Evolutionary conservation across 53 echinoderm and acorn worm genomes (phyloP).

Genomic region (Paelopatides confundens): DNA sequence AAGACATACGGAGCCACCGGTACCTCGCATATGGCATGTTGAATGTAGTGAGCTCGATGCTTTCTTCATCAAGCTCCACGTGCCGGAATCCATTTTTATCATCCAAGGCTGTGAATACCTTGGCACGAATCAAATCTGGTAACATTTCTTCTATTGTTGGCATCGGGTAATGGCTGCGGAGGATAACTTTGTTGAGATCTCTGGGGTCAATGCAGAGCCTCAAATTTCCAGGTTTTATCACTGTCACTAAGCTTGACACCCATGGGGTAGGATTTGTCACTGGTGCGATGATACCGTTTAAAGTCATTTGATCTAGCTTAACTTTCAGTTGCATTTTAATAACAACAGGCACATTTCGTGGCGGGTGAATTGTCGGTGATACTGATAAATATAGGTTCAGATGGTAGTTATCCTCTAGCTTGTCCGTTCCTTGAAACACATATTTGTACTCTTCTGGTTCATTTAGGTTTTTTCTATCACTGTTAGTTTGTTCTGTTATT

Average conservation of each 20-base stretch:
- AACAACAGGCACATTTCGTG: conserved; percentile 46
- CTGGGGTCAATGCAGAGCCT: conserved; percentile 12
- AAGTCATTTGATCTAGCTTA: conserved; percentile 41
- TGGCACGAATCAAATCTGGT: conserved; percentile 57
- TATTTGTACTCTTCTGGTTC: conserved; percentile 36
- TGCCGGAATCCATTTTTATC: conserved; percentile 71
- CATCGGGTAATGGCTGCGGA: conserved; percentile 62
- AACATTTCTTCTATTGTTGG: conserved; percentile 57
- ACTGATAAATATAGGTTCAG: conserved; percentile 42
- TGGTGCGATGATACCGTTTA: conserved; percentile 21
- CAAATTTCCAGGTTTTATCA: conserved; percentile 8
- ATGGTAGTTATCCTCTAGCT: conserved; percentile 33
- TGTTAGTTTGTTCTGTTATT: no score
- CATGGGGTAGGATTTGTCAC: conserved; percentile 62
- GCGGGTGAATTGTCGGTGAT: conserved; percentile 53
- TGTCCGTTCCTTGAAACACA: conserved; percentile 39
- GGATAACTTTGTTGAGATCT: conserved; percentile 16
- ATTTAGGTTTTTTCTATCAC: no score
- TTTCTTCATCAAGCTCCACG: conserved; percentile 57
- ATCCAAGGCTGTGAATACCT: conserved; percentile 65
- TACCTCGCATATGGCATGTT: conserved; percentile 44
- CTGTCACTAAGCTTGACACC: conserved; percentile 60
- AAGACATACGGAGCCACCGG: conserved; percentile 53
- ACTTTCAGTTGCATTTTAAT: conserved; percentile 53
- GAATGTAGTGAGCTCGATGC: conserved; percentile 45